These are phyloP conservation scores for Graphium colonna DNA, from an alignment of 2,888 invertebrate genomes.

Conservation along the genomic window DNA sequence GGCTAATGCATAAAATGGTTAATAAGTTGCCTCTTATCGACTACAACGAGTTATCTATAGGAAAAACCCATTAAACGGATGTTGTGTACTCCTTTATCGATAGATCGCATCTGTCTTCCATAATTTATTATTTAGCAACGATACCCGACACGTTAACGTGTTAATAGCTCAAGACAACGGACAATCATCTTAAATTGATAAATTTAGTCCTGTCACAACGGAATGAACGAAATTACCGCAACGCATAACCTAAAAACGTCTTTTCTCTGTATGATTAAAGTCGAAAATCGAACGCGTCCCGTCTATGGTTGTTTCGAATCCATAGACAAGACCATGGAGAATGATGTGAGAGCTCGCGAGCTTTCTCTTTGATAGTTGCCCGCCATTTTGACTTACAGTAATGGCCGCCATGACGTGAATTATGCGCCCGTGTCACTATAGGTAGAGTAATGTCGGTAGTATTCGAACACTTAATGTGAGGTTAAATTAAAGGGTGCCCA, in stretches of 20 bases:
- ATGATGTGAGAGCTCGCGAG: slow-evolving; percentile 72
- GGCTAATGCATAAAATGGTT: too few relatives aligned
- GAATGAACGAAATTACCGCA: slow-evolving; percentile 41
- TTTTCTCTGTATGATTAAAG: slow-evolving; percentile 35
- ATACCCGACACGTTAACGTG: slow-evolving; percentile 56
- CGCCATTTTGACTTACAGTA: slow-evolving; percentile 77
- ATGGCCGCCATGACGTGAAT: slow-evolving; percentile 66
- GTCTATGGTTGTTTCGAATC: slow-evolving; percentile 49
- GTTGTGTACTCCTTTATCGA: slow-evolving; percentile 34
- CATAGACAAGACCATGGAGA: slow-evolving; percentile 66
- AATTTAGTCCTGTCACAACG: slow-evolving; percentile 61
- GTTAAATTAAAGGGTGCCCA: slow-evolving; percentile 52
- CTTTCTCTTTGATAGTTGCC: slow-evolving; percentile 76
- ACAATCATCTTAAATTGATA: slow-evolving; percentile 72
- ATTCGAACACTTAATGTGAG: slow-evolving; percentile 52
- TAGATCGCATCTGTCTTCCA: slow-evolving; percentile 43
- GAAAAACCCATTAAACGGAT: slow-evolving; percentile 11
- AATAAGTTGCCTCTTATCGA: too few relatives aligned
- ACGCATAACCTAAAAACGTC: slow-evolving; percentile 9
- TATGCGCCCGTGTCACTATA: slow-evolving; percentile 66
- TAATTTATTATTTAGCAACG: slow-evolving; percentile 66
- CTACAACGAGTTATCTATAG: slow-evolving; percentile 9
- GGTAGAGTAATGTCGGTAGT: slow-evolving; percentile 67
- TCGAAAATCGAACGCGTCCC: slow-evolving; percentile 32
- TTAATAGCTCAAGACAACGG: slow-evolving; percentile 64